Percentiles rank a stretch among this genome's conserved stretches.
Evolutionary conservation across 1,140 invertebrate genomes (phyloP).

Genomic region (Eurosta solidaginis): DNA sequence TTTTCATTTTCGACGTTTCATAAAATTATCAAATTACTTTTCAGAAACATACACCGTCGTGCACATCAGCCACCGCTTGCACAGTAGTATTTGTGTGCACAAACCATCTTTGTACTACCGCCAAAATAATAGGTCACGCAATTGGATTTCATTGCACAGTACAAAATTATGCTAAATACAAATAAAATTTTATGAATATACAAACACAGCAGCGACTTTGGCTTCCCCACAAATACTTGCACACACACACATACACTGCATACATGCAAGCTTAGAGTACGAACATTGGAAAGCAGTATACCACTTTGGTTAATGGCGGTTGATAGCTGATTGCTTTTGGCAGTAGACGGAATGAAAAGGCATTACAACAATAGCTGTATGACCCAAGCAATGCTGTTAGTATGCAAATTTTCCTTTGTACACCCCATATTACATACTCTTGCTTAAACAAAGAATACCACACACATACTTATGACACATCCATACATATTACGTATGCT

Average conservation of each 20-base stretch:
- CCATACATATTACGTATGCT: too few species aligned
- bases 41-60: neutral
- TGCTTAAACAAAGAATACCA: neutral
- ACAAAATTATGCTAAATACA: neutral
- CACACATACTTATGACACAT: neutral
- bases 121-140: slow-evolving; percentile 28
- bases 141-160: slow-evolving; percentile 10
- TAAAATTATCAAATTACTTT: too few species aligned
- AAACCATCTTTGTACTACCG: neutral
- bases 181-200: neutral
- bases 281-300: neutral
- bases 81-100: neutral
- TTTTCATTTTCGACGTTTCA: too few species aligned
- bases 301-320: neutral
- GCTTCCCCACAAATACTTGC: too few species aligned
- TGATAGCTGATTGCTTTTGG: neutral
- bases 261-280: neutral
- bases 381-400: neutral
- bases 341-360: neutral
- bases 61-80: too few species aligned
- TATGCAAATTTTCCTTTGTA: neutral
- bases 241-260: neutral
- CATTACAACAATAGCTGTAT: slow-evolving; percentile 11
- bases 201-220: too few species aligned
- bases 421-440: neutral